These are phyloP conservation scores for Cryptocephalus primarius DNA, from an alignment of 2,888 invertebrate genomes.

Conservation along the genomic window DNA sequence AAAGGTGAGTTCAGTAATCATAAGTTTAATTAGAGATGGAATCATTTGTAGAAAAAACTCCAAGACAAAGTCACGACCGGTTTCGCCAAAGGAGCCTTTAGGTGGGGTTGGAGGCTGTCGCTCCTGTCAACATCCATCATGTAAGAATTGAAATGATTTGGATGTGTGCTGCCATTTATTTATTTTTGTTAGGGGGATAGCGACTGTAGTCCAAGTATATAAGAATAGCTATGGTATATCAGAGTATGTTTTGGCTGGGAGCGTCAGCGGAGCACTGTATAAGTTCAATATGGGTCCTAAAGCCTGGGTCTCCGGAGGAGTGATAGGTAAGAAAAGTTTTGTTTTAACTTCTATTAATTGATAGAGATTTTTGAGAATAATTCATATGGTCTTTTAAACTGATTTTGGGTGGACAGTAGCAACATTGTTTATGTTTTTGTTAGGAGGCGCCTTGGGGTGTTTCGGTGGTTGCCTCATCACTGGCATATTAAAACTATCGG, in stretches of 20 bases:
- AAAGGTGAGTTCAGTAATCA: slow-evolving; percentile 9
- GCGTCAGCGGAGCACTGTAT: slow-evolving; percentile 52
- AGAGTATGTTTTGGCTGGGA: slow-evolving; percentile 57
- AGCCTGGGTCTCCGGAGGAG: slow-evolving; percentile 55
- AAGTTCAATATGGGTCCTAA: slow-evolving; percentile 57
- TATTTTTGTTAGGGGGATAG: slow-evolving; percentile 44
- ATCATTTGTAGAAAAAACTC: slow-evolving; percentile 47
- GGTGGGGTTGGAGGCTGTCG: slow-evolving; percentile 58
- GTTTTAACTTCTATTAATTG: no score
- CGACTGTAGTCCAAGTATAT: slow-evolving; percentile 55
- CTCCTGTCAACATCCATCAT: slow-evolving; percentile 57
- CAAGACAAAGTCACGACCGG: slow-evolving; percentile 58
- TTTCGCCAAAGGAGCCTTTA: slow-evolving; percentile 61
- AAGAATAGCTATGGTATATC: slow-evolving; percentile 53
- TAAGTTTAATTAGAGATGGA: no score
- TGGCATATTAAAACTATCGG: slow-evolving; percentile 45
- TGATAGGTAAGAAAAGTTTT: slow-evolving; percentile 42
- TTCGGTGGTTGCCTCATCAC: slow-evolving; percentile 47
- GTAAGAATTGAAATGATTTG: slow-evolving; percentile 38
- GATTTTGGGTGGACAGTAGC: slow-evolving; percentile 2
- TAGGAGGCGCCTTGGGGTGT: slow-evolving; percentile 49
- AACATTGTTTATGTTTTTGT: slow-evolving; percentile 1
- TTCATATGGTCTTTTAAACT: slow-evolving; percentile 1
- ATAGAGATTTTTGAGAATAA: no score
- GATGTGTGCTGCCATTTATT: slow-evolving; percentile 1